Conservation (phyloP, 1,140 invertebrate species). For the Drosophila parvula region DNA sequence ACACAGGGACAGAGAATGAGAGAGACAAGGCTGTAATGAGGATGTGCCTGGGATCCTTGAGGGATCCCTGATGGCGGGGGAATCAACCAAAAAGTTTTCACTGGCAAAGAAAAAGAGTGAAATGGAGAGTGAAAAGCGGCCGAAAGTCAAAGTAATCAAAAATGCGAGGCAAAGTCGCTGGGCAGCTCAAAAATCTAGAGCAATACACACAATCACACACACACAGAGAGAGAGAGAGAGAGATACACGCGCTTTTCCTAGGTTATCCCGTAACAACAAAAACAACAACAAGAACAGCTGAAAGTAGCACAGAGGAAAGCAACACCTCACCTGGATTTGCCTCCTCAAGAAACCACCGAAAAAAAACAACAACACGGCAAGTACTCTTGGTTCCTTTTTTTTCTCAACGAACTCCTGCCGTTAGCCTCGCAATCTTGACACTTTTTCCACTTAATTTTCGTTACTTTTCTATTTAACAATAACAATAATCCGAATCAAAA, state of each 20-base stretch:
- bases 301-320: constrained; percentile 16
- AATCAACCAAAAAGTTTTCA: constrained; percentile 35
- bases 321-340: constrained; percentile 16
- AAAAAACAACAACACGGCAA: neutral
- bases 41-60: neutral
- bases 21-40: constrained; percentile 36
- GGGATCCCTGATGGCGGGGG: constrained; percentile 18
- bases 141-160: constrained; percentile 66
- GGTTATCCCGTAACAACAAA: neutral
- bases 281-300: constrained; percentile 7
- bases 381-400: neutral
- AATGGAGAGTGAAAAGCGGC: constrained; percentile 42
- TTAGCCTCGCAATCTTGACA: neutral
- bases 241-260: constrained; percentile 1
- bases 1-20: neutral
- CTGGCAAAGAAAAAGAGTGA: constrained; percentile 16
- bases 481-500: constrained; percentile 26
- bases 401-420: neutral
- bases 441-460: neutral
- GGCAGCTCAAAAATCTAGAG: constrained; percentile 53
- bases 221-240: constrained; percentile 14
- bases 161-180: constrained; percentile 34
- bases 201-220: constrained; percentile 27
- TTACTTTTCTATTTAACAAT: neutral
- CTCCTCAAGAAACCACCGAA: neutral